A percentile compares a stretch with the other conserved stretches of the same genome.
phyloP scores from a whole-genome alignment of 2,113 vertebrate species.

The Serinus canaria region DNA sequence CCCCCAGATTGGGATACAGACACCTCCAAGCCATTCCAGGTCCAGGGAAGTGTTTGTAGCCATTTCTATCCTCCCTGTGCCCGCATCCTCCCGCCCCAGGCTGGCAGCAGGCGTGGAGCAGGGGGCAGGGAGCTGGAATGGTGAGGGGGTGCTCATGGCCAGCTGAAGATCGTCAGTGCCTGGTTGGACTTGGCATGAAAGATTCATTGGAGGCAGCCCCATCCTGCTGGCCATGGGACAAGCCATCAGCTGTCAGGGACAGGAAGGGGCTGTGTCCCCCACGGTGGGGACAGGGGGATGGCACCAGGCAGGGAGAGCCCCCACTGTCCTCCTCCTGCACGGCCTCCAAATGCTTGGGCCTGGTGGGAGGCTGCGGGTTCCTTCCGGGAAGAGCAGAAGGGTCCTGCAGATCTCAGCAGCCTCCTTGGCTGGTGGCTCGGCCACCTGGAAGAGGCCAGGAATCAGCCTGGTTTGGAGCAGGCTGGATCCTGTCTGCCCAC shows the following conservation, averaged over 20 bases:
- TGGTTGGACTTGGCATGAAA: neutral
- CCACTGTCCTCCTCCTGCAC: neutral
- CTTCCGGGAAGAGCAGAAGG: conserved; percentile 33
- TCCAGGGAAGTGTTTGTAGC: neutral
- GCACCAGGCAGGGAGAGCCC: fast-evolving
- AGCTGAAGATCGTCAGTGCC: neutral
- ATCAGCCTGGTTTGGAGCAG: neutral
- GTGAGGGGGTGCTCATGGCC: neutral
- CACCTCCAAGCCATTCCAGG: too few species aligned
- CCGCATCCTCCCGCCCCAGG: neutral
- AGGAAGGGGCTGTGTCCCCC: neutral
- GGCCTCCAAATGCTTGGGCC: neutral
- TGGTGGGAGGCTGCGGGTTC: neutral
- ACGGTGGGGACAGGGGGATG: neutral
- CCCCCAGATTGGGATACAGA: fast-evolving
- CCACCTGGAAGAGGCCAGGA: neutral
- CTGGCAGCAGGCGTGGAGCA: fast-evolving
- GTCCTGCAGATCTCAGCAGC: conserved; percentile 21
- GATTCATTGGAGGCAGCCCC: neutral
- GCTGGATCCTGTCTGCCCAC: neutral
- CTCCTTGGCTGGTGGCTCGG: neutral
- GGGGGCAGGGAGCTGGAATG: neutral
- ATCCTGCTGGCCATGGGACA: neutral
- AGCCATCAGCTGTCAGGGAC: neutral
- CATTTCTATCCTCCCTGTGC: neutral